Evolutionary conservation across 2,888 invertebrate species (phyloP).

Genomic region (Limenitis camilla): DNA sequence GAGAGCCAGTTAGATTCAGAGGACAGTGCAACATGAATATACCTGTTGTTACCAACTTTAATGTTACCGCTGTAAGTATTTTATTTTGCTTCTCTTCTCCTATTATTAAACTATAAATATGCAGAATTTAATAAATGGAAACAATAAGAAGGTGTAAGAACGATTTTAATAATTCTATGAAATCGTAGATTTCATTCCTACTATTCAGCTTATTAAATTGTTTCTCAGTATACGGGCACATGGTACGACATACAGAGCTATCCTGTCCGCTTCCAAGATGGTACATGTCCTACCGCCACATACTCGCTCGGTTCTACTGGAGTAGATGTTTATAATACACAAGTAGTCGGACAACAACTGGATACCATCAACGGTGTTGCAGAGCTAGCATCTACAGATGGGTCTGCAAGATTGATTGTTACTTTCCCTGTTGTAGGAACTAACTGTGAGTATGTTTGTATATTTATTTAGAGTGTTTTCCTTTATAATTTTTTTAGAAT

Average conservation of each 20-base stretch:
- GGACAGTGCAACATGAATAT: slow-evolving; percentile 38
- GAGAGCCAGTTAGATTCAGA: slow-evolving; percentile 33
- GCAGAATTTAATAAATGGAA: no score
- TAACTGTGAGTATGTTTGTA: slow-evolving; percentile 1
- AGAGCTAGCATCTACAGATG: slow-evolving; percentile 34
- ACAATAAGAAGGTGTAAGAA: no score
- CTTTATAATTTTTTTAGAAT: no score
- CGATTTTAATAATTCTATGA: no score
- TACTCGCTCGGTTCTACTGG: slow-evolving; percentile 37
- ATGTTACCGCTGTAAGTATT: slow-evolving; percentile 30
- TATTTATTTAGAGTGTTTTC: no score
- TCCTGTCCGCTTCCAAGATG: slow-evolving; percentile 50
- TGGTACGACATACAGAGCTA: slow-evolving; percentile 59
- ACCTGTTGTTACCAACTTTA: slow-evolving; percentile 33
- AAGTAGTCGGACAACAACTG: slow-evolving; percentile 43
- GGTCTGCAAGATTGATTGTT: slow-evolving; percentile 47
- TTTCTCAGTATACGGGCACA: slow-evolving; percentile 43
- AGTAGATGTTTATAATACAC: slow-evolving; percentile 47
- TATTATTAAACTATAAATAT: no score
- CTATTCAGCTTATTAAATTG: not conserved
- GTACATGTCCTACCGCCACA: slow-evolving; percentile 46
- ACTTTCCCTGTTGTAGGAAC: slow-evolving; percentile 41
- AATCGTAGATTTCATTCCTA: no score
- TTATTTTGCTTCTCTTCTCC: not conserved
- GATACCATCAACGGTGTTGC: slow-evolving; percentile 46